phyloP scores from a whole-genome alignment of 2,113 vertebrate genomes.

The Rana temporaria region DNA sequence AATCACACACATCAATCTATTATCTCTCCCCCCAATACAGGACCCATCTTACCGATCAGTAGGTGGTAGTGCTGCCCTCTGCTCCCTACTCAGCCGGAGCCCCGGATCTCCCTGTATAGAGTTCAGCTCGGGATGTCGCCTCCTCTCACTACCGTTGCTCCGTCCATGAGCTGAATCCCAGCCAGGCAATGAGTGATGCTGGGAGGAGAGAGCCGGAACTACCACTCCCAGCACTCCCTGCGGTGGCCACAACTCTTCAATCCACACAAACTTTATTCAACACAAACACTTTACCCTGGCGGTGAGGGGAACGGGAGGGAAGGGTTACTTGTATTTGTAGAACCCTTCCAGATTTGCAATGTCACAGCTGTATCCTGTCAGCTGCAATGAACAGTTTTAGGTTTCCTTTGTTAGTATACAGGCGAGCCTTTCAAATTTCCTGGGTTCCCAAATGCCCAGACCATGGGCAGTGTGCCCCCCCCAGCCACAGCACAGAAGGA shows the following conservation, averaged over 20 bases:
- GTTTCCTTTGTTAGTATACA: too few relatives aligned
- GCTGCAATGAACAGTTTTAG: too few relatives aligned
- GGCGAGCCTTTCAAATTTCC: too few relatives aligned
- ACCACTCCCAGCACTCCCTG: conserved; percentile 10
- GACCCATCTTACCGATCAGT: not conserved
- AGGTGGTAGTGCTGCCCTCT: not conserved
- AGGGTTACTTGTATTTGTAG: too few relatives aligned
- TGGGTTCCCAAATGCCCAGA: too few relatives aligned
- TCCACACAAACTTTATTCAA: not conserved
- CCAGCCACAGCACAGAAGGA: too few relatives aligned
- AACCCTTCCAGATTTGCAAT: too few relatives aligned
- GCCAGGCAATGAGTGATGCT: not conserved
- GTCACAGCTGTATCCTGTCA: too few relatives aligned
- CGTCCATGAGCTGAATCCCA: conserved; percentile 15
- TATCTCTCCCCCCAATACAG: too few relatives aligned
- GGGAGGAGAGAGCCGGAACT: conserved; percentile 5
- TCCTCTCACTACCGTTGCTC: not conserved
- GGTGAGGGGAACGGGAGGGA: too few relatives aligned
- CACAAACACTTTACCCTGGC: not conserved
- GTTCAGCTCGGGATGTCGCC: not conserved
- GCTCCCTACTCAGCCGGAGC: not conserved
- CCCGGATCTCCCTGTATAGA: not conserved
- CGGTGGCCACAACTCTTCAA: not conserved
- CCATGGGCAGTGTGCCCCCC: too few relatives aligned
- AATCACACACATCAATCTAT: not conserved